A percentile compares a stretch with the other conserved stretches of the same genome.
These are phyloP conservation scores for Paraplagusia blochii DNA, from an alignment of 2,113 vertebrate genomes.

Conservation along the genomic window DNA sequence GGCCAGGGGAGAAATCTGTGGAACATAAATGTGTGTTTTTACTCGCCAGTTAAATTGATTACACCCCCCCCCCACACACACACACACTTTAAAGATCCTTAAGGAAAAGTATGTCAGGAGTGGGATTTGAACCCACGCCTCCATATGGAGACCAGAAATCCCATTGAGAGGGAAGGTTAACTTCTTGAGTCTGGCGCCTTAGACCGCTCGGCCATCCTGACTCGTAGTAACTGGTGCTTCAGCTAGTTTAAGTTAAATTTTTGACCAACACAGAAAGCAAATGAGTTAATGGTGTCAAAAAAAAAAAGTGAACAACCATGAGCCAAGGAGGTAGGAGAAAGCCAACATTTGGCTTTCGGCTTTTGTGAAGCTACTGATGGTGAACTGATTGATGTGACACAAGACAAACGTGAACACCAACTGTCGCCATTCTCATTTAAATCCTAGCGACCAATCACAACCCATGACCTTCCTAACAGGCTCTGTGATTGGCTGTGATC, in stretches of 20 bases:
- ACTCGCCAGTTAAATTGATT: constrained; percentile 63
- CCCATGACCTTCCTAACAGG: neutral
- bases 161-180: too few relatives aligned
- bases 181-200: constrained; percentile 64
- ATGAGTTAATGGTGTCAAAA: too few relatives aligned
- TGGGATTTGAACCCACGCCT: too few relatives aligned
- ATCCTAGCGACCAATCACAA: constrained; percentile 46
- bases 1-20: constrained; percentile 56
- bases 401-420: constrained; percentile 31
- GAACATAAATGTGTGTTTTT: constrained; percentile 62
- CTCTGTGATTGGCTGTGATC: constrained; percentile 11
- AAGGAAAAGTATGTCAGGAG: constrained; percentile 53
- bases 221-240: too few relatives aligned
- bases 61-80: constrained; percentile 1
- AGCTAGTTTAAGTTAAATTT: too few relatives aligned
- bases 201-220: constrained; percentile 71
- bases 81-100: constrained; percentile 38
- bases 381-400: constrained; percentile 34
- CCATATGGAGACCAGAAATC: too few relatives aligned
- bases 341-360: constrained; percentile 2
- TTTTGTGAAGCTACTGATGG: constrained; percentile 5
- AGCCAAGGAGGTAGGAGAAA: neutral
- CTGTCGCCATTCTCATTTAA: constrained; percentile 44
- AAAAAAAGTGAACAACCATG: neutral
- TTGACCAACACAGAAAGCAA: too few relatives aligned